A percentile compares a stretch with the other conserved stretches of the same genome.
Conservation (phyloP, 2,888 invertebrate genomes). For the Parasteatoda lunata region DNA sequence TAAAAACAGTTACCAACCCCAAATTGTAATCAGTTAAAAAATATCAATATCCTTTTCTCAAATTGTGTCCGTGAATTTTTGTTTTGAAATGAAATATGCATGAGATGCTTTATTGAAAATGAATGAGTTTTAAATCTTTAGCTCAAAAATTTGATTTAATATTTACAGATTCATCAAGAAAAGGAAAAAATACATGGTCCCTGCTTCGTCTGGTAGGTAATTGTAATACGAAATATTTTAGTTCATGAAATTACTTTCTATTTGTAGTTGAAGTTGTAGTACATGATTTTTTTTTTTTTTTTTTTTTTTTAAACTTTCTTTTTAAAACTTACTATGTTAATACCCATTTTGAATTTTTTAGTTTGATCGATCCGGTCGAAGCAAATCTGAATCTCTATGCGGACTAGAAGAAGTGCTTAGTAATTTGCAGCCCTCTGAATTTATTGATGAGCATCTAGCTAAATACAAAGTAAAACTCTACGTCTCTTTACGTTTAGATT, state of each 20-base stretch:
- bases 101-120: too few relatives aligned
- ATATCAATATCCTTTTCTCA: too few relatives aligned
- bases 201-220: slow-evolving; percentile 75
- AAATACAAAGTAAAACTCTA: slow-evolving; percentile 75
- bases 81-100: too few relatives aligned
- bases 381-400: slow-evolving; percentile 76
- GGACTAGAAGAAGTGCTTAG: slow-evolving; percentile 77
- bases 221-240: not conserved
- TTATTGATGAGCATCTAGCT: slow-evolving; percentile 77
- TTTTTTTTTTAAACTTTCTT: not conserved
- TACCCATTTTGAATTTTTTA: slow-evolving; percentile 70
- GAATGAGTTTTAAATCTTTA: too few relatives aligned
- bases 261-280: too few relatives aligned
- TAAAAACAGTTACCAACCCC: too few relatives aligned
- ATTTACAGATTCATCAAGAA: slow-evolving; percentile 73
- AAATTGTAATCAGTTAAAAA: too few relatives aligned
- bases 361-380: slow-evolving; percentile 77
- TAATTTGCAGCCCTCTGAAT: slow-evolving; percentile 77
- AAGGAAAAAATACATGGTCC: slow-evolving; percentile 76
- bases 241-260: not conserved
- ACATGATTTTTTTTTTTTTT: not conserved
- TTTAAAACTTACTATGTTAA: not conserved
- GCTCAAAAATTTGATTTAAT: not conserved
- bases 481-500: too few relatives aligned
- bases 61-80: too few relatives aligned